A percentile compares a stretch with the other conserved stretches of the same genome.
Conservation (phyloP, 2,888 invertebrate species). For the Anorthoa munda region DNA sequence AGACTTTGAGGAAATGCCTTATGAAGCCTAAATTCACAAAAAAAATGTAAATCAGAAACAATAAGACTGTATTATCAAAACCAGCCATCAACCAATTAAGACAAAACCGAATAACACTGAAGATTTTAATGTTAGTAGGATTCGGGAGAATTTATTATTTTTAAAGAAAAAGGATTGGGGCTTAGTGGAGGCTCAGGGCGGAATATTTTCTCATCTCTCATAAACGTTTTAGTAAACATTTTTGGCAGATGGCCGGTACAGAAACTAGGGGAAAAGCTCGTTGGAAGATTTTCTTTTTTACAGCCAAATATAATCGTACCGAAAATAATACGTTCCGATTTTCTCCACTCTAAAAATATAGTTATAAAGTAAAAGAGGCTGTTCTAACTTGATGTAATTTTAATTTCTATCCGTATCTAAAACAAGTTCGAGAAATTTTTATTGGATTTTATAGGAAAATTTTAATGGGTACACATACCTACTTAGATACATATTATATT, state of each 20-base stretch:
- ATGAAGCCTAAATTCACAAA: too few species aligned
- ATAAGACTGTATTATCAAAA: conserved; percentile 30
- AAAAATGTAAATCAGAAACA: conserved; percentile 18
- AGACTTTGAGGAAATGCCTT: too few species aligned
- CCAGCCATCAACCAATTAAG: background rate
- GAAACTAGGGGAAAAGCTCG: conserved; percentile 20
- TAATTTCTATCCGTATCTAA: conserved; percentile 20
- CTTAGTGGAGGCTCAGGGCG: conserved; percentile 31
- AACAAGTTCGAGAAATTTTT: background rate
- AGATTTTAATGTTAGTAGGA: conserved; percentile 54
- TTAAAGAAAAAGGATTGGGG: too few species aligned
- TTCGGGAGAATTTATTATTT: conserved; percentile 51
- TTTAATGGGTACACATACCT: background rate
- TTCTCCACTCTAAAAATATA: conserved; percentile 5
- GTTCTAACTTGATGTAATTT: conserved; percentile 28
- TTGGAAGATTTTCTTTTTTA: conserved; percentile 50
- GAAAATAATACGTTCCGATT: conserved; percentile 11
- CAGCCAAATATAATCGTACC: conserved; percentile 27
- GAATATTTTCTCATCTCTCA: conserved; percentile 61
- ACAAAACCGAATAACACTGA: conserved; percentile 38
- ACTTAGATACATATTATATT: too few species aligned
- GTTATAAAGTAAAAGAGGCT: background rate
- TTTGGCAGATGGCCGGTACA: conserved; percentile 60
- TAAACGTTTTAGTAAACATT: conserved; percentile 64
- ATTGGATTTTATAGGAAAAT: conserved; percentile 8